phyloP scores from a whole-genome alignment of 1,140 invertebrate genomes.

The Atta cephalotes region DNA sequence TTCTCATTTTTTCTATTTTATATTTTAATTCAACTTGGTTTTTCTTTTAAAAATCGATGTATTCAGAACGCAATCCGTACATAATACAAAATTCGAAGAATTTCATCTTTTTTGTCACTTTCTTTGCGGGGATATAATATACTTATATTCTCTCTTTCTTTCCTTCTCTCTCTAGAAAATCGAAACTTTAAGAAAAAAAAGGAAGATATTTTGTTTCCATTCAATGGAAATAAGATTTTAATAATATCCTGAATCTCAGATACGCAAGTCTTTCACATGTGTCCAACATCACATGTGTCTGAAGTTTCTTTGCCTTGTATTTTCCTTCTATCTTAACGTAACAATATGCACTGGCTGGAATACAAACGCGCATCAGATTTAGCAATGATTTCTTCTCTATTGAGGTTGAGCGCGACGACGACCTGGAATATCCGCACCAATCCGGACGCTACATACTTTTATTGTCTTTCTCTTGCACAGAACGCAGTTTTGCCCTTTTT shows the following conservation, averaged over 20 bases:
- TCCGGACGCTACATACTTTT: slow-evolving; percentile 39
- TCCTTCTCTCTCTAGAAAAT: neutral
- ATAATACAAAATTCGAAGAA: too few relatives aligned
- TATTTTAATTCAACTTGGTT: too few relatives aligned
- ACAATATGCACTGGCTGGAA: neutral
- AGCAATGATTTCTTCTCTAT: slow-evolving; percentile 45
- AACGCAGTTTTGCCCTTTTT: slow-evolving; percentile 47
- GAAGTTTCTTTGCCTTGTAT: neutral
- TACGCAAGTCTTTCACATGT: neutral
- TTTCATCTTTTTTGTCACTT: too few relatives aligned
- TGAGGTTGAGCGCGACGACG: neutral
- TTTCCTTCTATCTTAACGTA: neutral
- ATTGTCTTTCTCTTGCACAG: slow-evolving; percentile 24
- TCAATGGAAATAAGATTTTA: slow-evolving; percentile 21
- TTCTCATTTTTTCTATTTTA: too few relatives aligned
- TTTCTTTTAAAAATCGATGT: too few relatives aligned
- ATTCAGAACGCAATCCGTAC: too few relatives aligned
- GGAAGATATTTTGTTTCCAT: neutral
- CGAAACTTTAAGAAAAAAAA: neutral
- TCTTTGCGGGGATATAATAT: too few relatives aligned
- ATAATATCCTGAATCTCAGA: neutral
- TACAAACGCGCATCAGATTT: slow-evolving; percentile 30
- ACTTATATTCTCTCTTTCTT: neutral
- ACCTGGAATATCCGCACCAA: slow-evolving; percentile 49
- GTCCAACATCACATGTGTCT: neutral